Conservation (phyloP, 2,797 vertebrate genomes). For the Trematomus bernacchii region DNA sequence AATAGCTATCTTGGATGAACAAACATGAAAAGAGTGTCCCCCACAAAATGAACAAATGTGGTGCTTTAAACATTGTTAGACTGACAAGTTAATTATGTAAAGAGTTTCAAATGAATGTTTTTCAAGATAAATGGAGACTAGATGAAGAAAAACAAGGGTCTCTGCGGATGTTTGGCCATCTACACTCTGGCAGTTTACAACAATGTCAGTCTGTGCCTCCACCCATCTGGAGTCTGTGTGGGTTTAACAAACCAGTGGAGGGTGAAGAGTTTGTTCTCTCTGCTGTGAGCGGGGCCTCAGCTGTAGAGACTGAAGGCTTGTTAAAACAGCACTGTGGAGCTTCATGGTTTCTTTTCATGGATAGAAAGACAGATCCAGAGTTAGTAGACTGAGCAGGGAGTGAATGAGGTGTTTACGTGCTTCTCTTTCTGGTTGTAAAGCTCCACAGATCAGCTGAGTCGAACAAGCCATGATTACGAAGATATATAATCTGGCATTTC, state of each 20-base stretch:
- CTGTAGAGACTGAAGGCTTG: slow-evolving; percentile 34
- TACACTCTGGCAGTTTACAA: slow-evolving; percentile 44
- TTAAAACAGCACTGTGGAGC: slow-evolving; percentile 45
- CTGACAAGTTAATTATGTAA: slow-evolving; percentile 16
- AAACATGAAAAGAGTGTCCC: not conserved
- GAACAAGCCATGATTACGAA: not conserved
- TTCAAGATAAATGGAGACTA: slow-evolving; percentile 17
- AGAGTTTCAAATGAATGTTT: not conserved
- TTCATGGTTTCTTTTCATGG: slow-evolving; percentile 35
- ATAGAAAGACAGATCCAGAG: slow-evolving; percentile 2
- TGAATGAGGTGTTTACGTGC: slow-evolving; percentile 3
- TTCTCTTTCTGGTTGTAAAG: slow-evolving; percentile 15
- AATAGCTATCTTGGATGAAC: not conserved
- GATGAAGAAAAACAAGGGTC: slow-evolving; percentile 25
- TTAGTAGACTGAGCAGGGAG: slow-evolving; percentile 6
- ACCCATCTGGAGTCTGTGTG: slow-evolving; percentile 38
- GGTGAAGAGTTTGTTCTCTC: slow-evolving; percentile 54
- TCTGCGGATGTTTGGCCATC: slow-evolving; percentile 26
- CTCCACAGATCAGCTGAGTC: slow-evolving; percentile 2
- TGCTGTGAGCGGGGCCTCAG: slow-evolving; percentile 39
- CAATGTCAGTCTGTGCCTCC: slow-evolving; percentile 44
- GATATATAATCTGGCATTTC: not conserved
- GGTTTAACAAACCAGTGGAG: slow-evolving; percentile 60
- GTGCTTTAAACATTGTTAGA: slow-evolving; percentile 3
- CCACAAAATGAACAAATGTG: not conserved